Conservation (phyloP, 2,797 vertebrate genomes). For the Phoebastria nigripes region DNA sequence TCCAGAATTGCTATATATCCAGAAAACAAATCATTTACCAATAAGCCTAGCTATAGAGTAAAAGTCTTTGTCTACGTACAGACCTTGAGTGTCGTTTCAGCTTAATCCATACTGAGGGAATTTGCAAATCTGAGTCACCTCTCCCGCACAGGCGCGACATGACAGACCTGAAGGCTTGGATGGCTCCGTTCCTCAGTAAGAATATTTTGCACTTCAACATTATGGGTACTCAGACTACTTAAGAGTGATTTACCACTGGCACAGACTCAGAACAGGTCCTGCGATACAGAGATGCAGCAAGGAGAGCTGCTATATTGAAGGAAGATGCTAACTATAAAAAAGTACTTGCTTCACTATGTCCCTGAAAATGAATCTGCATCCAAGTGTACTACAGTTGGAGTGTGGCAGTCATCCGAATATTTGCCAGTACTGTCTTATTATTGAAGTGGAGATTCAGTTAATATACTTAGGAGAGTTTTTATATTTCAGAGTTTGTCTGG, state of each 20-base stretch:
- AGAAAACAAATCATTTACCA: too few species aligned
- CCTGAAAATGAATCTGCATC: background rate
- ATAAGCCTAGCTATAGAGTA: too few species aligned
- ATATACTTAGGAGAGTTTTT: background rate
- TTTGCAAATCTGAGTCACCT: too few species aligned
- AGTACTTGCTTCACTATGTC: accelerated
- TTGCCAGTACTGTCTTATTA: background rate
- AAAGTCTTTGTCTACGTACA: too few species aligned
- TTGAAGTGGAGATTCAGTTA: background rate
- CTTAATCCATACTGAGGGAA: too few species aligned
- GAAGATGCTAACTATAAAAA: background rate
- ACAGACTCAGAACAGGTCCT: background rate
- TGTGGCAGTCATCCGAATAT: background rate
- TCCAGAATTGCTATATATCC: too few species aligned
- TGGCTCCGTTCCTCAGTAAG: background rate
- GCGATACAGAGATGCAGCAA: background rate
- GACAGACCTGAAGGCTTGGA: background rate
- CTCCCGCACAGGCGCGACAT: too few species aligned
- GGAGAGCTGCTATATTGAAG: background rate
- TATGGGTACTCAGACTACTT: background rate
- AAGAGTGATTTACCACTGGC: background rate
- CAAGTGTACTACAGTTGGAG: background rate
- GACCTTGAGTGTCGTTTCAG: too few species aligned
- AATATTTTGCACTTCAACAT: background rate
- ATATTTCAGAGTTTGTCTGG: background rate